These are phyloP conservation scores for Caenorhabditis drosophilae DNA, from an alignment of 2,888 invertebrate species.

Conservation along the genomic window DNA sequence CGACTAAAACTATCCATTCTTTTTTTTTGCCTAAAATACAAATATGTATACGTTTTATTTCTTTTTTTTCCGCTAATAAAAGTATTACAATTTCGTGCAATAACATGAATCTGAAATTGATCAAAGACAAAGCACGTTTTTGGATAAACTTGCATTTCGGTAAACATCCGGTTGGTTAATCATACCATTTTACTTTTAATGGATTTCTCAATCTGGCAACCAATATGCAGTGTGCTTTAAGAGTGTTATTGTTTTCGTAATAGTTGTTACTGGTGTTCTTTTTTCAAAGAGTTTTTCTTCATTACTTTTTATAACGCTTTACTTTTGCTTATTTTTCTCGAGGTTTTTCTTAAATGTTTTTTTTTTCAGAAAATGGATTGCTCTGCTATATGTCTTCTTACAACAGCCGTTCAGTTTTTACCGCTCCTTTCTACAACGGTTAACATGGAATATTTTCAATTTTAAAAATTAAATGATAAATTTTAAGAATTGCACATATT, in stretches of 20 bases:
- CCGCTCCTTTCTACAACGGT: conserved; percentile 24
- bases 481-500: conserved; percentile 47
- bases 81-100: too few relatives aligned
- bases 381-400: conserved; percentile 44
- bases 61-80: too few relatives aligned
- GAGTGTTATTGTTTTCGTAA: too few relatives aligned
- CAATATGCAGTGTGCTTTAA: too few relatives aligned
- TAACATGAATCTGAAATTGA: not conserved
- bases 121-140: not conserved
- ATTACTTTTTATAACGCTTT: not conserved
- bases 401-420: conserved; percentile 43
- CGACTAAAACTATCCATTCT: too few relatives aligned
- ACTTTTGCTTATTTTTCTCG: not conserved
- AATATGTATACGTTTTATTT: too few relatives aligned
- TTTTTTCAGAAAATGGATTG: conserved; percentile 37
- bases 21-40: too few relatives aligned
- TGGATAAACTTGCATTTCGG: not conserved
- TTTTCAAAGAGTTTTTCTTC: not conserved
- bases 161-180: conserved; percentile 8
- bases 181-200: too few relatives aligned
- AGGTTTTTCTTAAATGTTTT: not conserved
- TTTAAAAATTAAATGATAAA: not conserved
- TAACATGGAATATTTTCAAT: not conserved
- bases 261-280: too few relatives aligned
- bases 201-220: too few relatives aligned